phyloP scores from a whole-genome alignment of 2,797 vertebrate species.

The Acrossocheilus wenchowensis region DNA sequence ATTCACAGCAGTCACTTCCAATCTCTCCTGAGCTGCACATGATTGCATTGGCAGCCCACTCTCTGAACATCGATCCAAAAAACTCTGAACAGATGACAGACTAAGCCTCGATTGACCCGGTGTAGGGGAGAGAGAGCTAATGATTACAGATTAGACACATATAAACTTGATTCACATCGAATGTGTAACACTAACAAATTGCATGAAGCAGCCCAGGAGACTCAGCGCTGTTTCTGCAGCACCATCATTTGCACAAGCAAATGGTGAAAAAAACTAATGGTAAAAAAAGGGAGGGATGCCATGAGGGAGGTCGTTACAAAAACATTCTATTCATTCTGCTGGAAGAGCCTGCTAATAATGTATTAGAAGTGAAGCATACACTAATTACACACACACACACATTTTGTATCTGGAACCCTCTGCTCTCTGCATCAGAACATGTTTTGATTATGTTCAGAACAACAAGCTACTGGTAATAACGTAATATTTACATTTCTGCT shows the following conservation, averaged over 20 bases:
- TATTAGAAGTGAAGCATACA: slow-evolving; percentile 36
- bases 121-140: slow-evolving; percentile 43
- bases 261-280: not conserved
- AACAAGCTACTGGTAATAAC: not conserved
- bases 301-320: slow-evolving; percentile 43
- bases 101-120: slow-evolving; percentile 37
- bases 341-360: slow-evolving; percentile 43
- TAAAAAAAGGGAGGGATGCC: slow-evolving; percentile 36
- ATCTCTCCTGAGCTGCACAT: slow-evolving; percentile 65
- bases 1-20: slow-evolving; percentile 68
- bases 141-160: slow-evolving; percentile 41
- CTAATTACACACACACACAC: slow-evolving; percentile 27
- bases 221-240: slow-evolving; percentile 13
- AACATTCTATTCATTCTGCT: slow-evolving; percentile 42
- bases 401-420: not conserved
- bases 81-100: slow-evolving; percentile 45
- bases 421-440: not conserved
- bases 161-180: slow-evolving; percentile 23
- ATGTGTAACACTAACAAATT: slow-evolving; percentile 38
- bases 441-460: not conserved
- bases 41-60: slow-evolving; percentile 71
- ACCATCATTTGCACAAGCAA: slow-evolving; percentile 16
- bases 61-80: slow-evolving; percentile 69
- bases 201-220: slow-evolving; percentile 26
- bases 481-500: not conserved